These are phyloP conservation scores for Heliconius hortense DNA, from an alignment of 2,888 invertebrate genomes.

Conservation along the genomic window DNA sequence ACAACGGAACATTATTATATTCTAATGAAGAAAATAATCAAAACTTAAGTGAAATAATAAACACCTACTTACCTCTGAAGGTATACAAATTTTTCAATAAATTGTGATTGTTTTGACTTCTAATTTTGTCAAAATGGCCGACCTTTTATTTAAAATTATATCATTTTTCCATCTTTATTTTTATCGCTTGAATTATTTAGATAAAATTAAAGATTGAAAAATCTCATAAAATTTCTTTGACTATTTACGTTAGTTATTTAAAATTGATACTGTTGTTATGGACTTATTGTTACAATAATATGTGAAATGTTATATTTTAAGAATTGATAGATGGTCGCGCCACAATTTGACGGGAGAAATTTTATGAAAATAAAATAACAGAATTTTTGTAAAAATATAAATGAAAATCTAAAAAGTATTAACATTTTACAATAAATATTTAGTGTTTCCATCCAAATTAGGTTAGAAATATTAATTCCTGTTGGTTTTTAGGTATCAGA, in stretches of 20 bases:
- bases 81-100: conserved; percentile 71
- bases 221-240: not conserved
- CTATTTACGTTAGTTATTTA: not conserved
- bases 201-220: conserved; percentile 16
- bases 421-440: not conserved
- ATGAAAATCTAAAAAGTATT: not conserved
- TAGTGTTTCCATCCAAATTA: not conserved
- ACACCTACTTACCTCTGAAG: conserved; percentile 88
- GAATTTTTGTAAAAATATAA: not conserved
- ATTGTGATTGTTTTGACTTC: conserved; percentile 77
- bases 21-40: conserved; percentile 79
- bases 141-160: conserved; percentile 46
- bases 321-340: conserved; percentile 44
- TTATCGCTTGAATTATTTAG: conserved; percentile 15
- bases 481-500: conserved; percentile 77
- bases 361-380: conserved; percentile 2
- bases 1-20: conserved; percentile 85
- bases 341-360: conserved; percentile 48
- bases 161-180: conserved; percentile 60
- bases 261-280: not conserved
- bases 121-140: conserved; percentile 66
- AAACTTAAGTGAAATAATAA: conserved; percentile 85
- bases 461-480: not conserved
- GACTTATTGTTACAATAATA: not conserved
- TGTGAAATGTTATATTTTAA: conserved; percentile 22